phyloP scores from a whole-genome alignment of 2,113 vertebrate genomes.

The Rhizomys pruinosus region DNA sequence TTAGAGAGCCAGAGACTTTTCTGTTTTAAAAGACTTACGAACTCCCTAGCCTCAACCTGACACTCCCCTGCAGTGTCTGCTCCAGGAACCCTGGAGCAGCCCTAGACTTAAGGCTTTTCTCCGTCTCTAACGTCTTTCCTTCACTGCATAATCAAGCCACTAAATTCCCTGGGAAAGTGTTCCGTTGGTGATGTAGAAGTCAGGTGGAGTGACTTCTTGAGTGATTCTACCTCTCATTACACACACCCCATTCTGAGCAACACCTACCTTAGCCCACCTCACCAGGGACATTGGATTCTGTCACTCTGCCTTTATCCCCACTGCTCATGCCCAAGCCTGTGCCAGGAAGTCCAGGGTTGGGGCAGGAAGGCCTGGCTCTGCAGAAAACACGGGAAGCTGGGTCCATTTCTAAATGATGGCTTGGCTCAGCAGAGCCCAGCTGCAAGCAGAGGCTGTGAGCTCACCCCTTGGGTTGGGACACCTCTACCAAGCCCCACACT shows the following conservation, averaged over 20 bases:
- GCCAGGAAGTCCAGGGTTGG: not conserved
- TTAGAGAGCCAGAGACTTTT: not conserved
- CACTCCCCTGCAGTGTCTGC: not conserved
- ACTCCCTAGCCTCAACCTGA: not conserved
- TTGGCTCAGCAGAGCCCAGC: not conserved
- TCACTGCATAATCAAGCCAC: not conserved
- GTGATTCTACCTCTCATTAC: not conserved
- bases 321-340: not conserved
- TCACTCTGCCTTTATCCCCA: not conserved
- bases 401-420: not conserved
- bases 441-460: slow-evolving; percentile 40
- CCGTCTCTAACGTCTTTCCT: not conserved
- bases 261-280: not conserved
- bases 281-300: accelerated
- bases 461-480: slow-evolving; percentile 12
- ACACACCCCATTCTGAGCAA: too few relatives aligned
- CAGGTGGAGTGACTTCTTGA: not conserved
- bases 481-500: slow-evolving; percentile 34
- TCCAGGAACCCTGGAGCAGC: accelerated
- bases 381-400: not conserved
- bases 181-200: not conserved
- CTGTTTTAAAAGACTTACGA: not conserved
- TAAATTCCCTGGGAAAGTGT: not conserved
- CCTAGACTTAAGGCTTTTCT: too few relatives aligned
- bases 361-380: slow-evolving; percentile 21